phyloP scores from a whole-genome alignment of 2,113 vertebrate species.

The Phalacrocorax carbo region DNA sequence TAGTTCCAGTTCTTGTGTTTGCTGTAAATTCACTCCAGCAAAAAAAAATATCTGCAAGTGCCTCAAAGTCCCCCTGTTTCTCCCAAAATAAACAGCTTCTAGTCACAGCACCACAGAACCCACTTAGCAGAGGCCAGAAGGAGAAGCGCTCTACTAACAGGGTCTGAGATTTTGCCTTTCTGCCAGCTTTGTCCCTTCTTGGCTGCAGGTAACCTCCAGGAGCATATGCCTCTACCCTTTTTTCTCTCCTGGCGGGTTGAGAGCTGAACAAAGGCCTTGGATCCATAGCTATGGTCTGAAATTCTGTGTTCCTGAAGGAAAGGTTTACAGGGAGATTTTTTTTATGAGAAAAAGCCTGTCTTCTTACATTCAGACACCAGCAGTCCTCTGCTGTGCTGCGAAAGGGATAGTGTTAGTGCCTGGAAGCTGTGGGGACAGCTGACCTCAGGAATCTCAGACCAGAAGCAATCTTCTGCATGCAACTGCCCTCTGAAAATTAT shows the following conservation, averaged over 20 bases:
- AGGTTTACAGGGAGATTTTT: neutral
- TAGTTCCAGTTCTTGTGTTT: neutral
- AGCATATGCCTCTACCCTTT: neutral
- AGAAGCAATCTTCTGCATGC: neutral
- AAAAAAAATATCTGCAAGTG: neutral
- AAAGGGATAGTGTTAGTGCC: neutral
- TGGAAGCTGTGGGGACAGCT: neutral
- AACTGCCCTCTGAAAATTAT: neutral
- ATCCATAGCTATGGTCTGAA: neutral
- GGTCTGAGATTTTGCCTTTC: neutral
- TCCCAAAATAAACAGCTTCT: neutral
- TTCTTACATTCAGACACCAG: neutral
- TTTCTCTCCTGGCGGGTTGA: neutral
- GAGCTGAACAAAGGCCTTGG: neutral
- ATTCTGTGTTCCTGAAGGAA: neutral
- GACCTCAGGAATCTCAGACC: neutral
- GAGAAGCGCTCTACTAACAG: accelerated
- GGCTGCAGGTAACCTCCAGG: neutral
- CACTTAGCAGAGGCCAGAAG: neutral
- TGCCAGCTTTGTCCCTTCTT: neutral
- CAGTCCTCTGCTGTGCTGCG: accelerated
- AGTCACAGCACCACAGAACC: neutral
- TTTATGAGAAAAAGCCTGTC: neutral
- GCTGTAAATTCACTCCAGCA: neutral
- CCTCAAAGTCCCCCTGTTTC: neutral